These are phyloP conservation scores for Morone saxatilis DNA, from an alignment of 2,113 vertebrate genomes.

Conservation along the genomic window DNA sequence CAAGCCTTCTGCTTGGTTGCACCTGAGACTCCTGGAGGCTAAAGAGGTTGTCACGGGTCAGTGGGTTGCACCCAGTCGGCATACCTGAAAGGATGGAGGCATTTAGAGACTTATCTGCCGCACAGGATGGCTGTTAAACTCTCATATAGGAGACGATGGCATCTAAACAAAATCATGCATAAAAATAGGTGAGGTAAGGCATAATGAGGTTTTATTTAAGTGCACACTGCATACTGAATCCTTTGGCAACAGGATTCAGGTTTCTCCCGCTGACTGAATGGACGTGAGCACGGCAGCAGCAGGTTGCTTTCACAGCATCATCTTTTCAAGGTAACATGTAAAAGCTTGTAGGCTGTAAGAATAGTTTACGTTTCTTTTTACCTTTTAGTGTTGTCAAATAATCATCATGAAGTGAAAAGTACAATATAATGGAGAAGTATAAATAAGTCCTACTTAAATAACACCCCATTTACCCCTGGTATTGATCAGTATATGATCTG, in stretches of 20 bases:
- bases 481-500: no score
- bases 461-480: no score
- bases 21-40: conserved; percentile 53
- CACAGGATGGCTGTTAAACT: neutral
- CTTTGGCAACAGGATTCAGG: neutral
- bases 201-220: neutral
- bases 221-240: neutral
- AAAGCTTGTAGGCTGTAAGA: neutral
- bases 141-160: neutral
- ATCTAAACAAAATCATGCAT: neutral
- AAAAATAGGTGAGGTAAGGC: neutral
- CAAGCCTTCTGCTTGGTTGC: conserved; percentile 66
- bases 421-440: no score
- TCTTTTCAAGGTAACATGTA: neutral
- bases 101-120: neutral
- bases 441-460: no score
- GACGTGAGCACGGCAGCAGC: neutral
- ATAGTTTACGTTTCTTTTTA: conserved; percentile 4
- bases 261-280: neutral
- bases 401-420: no score
- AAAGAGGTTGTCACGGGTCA: conserved; percentile 63
- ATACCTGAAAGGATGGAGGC: conserved; percentile 44
- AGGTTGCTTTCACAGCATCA: neutral
- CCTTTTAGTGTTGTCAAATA: neutral
- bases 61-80: conserved; percentile 16